Conservation (phyloP, 2,888 invertebrate species). For the Agonopterix subpropinquella region DNA sequence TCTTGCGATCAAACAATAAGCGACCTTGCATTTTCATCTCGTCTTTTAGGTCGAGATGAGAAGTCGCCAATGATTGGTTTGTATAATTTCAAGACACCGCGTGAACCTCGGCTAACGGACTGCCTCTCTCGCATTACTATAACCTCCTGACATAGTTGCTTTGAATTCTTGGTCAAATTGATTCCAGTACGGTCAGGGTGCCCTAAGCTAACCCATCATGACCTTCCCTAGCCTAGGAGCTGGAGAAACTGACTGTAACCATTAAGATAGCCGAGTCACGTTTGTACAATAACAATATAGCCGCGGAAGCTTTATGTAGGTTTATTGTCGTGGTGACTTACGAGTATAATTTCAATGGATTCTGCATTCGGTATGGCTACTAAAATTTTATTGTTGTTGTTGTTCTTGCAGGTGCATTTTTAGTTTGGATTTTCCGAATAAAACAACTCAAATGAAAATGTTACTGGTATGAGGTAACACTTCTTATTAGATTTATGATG, state of each 20-base stretch:
- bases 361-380: constrained; percentile 1
- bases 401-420: too few relatives aligned
- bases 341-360: constrained; percentile 4
- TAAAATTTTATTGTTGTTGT: constrained; percentile 8
- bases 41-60: constrained; percentile 44
- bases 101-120: constrained; percentile 58
- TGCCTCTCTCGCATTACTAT: constrained; percentile 51
- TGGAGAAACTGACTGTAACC: constrained; percentile 15
- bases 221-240: constrained; percentile 17
- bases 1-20: constrained; percentile 4
- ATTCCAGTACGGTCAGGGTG: constrained; percentile 34
- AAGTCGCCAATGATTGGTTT: constrained; percentile 58
- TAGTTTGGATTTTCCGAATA: too few relatives aligned
- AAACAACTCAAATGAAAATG: too few relatives aligned
- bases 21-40: constrained; percentile 15
- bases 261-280: constrained; percentile 19
- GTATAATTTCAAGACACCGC: constrained; percentile 58
- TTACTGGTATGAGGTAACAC: too few relatives aligned
- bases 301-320: constrained; percentile 15
- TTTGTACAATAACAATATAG: constrained; percentile 15
- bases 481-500: too few relatives aligned
- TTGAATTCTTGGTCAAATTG: constrained; percentile 54
- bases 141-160: constrained; percentile 64
- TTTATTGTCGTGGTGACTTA: constrained; percentile 11
- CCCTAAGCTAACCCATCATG: constrained; percentile 27